phyloP scores from a whole-genome alignment of 2,113 vertebrate species.

The Ciconia boyciana region DNA sequence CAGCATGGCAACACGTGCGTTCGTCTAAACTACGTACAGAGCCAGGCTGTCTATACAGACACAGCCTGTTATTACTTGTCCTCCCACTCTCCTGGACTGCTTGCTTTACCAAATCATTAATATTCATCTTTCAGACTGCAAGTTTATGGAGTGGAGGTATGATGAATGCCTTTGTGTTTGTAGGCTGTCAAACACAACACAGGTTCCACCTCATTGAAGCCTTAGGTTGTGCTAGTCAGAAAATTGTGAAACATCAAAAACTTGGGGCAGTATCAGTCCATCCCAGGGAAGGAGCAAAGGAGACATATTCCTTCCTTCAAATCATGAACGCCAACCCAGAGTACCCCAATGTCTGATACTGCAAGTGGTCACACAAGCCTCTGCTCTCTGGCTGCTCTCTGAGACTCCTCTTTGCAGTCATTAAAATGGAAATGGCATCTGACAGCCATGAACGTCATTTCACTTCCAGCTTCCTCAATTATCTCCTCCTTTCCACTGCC shows the following conservation, averaged over 20 bases:
- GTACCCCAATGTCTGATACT: neutral
- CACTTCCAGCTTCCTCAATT: slow-evolving; percentile 15
- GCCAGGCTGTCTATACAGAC: neutral
- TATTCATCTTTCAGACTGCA: neutral
- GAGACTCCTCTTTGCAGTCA: neutral
- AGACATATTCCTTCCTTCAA: neutral
- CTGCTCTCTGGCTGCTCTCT: neutral
- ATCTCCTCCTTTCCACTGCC: neutral
- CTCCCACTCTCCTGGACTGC: neutral
- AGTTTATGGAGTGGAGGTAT: neutral
- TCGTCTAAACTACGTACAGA: neutral
- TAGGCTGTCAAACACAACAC: neutral
- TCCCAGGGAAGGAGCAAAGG: neutral
- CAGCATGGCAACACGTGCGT: accelerated
- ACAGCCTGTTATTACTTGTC: neutral
- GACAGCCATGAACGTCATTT: neutral
- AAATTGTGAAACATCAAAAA: neutral
- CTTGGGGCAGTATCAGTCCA: neutral
- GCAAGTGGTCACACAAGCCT: neutral
- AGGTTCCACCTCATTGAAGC: neutral
- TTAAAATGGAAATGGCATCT: slow-evolving; percentile 12
- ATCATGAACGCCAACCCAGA: neutral
- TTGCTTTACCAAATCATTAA: neutral
- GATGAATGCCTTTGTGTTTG: neutral
- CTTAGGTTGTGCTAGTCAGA: neutral